Evolutionary conservation across 2,113 vertebrate genomes (phyloP).

Genomic region (Ammodytes marinus): DNA sequence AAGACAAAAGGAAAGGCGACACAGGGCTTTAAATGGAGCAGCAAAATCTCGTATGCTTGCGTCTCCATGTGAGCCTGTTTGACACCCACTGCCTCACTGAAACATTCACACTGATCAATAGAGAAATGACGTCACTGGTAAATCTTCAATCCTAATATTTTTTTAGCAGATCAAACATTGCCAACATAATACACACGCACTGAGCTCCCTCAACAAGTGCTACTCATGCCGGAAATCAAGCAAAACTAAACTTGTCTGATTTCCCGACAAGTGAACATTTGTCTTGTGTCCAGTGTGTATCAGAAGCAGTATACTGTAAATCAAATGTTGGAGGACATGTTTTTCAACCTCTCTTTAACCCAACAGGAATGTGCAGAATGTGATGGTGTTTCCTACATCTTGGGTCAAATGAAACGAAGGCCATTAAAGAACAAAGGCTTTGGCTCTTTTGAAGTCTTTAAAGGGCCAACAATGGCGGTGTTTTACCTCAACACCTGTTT

Average conservation of each 20-base stretch:
- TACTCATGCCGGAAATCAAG: neutral
- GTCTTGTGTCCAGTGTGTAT: neutral
- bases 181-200: neutral
- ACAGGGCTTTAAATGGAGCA: conserved; percentile 11
- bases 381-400: conserved; percentile 26
- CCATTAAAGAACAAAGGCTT: conserved; percentile 53
- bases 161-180: neutral
- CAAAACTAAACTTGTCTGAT: neutral
- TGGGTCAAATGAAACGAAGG: conserved; percentile 19
- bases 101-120: neutral
- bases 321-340: neutral
- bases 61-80: neutral
- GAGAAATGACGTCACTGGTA: neutral
- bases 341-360: conserved; percentile 1
- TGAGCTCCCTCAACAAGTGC: neutral
- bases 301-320: neutral
- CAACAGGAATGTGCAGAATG: conserved; percentile 50
- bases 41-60: neutral
- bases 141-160: neutral
- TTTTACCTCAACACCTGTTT: conserved; percentile 69
- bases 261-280: neutral
- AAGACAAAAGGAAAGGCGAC: conserved; percentile 36
- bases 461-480: conserved; percentile 36
- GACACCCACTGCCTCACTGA: neutral
- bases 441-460: conserved; percentile 55